Percentiles rank a stretch among this genome's conserved stretches.
These are phyloP conservation scores for Metaphire vulgaris DNA, from an alignment of 1,140 invertebrate species.

Conservation along the genomic window DNA sequence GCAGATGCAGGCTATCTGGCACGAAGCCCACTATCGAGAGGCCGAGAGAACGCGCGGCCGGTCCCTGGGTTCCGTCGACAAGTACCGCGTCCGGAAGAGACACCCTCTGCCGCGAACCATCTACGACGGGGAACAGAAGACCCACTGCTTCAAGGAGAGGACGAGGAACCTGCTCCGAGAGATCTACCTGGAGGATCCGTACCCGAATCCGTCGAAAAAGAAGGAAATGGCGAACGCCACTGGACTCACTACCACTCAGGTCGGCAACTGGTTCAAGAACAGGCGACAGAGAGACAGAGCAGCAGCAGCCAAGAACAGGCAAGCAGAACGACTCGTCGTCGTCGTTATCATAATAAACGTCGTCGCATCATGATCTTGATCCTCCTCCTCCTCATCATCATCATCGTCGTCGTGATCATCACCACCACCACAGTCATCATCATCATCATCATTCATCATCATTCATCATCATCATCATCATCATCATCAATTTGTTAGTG, in stretches of 20 bases:
- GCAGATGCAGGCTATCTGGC: slow-evolving; percentile 88
- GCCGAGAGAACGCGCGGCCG: slow-evolving; percentile 90
- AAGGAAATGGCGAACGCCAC: slow-evolving; percentile 92
- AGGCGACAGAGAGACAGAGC: slow-evolving; percentile 93
- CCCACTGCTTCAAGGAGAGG: slow-evolving; percentile 99
- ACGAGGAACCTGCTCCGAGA: slow-evolving; percentile 88
- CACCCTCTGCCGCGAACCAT: slow-evolving; percentile 95
- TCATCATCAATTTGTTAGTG: too few relatives aligned
- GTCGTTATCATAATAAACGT: too few relatives aligned
- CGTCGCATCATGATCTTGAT: too few relatives aligned
- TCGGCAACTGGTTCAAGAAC: slow-evolving; percentile 99
- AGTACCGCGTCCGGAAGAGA: slow-evolving; percentile 98
- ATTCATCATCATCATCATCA: too few relatives aligned
- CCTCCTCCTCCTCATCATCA: too few relatives aligned
- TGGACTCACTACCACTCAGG: slow-evolving; percentile 95
- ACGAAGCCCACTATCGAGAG: slow-evolving; percentile 97
- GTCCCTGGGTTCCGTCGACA: slow-evolving; percentile 95
- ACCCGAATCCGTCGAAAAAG: slow-evolving; percentile 98
- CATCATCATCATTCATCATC: too few relatives aligned
- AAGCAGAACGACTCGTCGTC: too few relatives aligned
- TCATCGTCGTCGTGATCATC: too few relatives aligned
- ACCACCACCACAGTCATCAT: too few relatives aligned
- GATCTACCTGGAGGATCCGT: slow-evolving; percentile 98
- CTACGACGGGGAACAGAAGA: slow-evolving; percentile 99
- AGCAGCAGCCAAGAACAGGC: slow-evolving; percentile 98